Percentiles rank a stretch among this genome's conserved stretches.
Evolutionary conservation across 2,113 vertebrate genomes (phyloP).

Genomic region (Podocnemis expansa): DNA sequence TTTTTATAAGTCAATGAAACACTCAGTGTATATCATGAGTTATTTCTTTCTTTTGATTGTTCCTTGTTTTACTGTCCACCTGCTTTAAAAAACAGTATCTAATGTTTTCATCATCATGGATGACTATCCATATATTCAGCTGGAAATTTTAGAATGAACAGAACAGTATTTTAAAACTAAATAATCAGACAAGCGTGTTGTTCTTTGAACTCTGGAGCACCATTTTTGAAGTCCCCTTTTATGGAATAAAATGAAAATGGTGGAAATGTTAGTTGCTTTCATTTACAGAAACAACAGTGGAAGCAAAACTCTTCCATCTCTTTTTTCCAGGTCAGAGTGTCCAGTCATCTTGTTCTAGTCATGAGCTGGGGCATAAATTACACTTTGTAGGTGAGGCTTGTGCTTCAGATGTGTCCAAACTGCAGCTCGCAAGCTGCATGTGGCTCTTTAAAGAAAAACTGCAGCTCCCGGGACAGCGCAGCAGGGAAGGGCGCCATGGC

Average conservation of each 20-base stretch:
- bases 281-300: background rate
- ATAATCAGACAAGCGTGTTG: background rate
- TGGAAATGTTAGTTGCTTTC: background rate
- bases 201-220: background rate
- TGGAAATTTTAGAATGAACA: background rate
- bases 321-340: background rate
- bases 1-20: background rate
- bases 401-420: no score
- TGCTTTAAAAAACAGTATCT: background rate
- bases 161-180: background rate
- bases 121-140: background rate
- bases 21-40: background rate
- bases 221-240: background rate
- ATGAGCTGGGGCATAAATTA: background rate
- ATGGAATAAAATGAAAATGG: background rate
- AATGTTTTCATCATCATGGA: background rate
- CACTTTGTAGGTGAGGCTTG: background rate
- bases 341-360: background rate
- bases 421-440: no score
- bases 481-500: no score
- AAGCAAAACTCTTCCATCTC: background rate
- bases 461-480: no score
- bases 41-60: background rate
- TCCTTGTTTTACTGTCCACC: background rate
- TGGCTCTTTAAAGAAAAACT: no score